These are phyloP conservation scores for Oenanthe melanoleuca DNA, from an alignment of 2,113 vertebrate genomes.

Conservation along the genomic window DNA sequence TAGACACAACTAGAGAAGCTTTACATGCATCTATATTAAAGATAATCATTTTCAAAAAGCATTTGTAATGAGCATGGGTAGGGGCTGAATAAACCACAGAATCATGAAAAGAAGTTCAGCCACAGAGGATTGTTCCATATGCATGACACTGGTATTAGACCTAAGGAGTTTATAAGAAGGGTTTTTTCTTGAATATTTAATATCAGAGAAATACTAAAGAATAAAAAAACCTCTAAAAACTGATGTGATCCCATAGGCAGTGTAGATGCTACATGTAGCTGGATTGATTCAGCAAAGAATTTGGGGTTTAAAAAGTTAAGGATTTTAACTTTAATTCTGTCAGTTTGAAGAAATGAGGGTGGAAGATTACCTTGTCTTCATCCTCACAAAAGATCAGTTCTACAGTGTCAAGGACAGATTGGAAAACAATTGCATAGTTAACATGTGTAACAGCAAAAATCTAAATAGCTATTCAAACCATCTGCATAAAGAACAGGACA, in stretches of 20 bases:
- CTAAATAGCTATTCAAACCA: background rate
- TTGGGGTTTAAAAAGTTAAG: background rate
- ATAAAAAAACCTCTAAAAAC: background rate
- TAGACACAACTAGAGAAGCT: background rate
- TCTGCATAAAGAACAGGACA: background rate
- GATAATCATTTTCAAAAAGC: fast-evolving
- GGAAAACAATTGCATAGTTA: background rate
- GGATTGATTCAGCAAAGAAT: background rate
- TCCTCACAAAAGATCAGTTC: background rate
- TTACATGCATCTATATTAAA: background rate
- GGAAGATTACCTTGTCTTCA: background rate
- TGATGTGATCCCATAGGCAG: background rate
- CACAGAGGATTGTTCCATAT: background rate
- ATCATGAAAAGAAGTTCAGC: background rate
- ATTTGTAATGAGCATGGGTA: background rate
- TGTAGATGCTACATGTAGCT: background rate
- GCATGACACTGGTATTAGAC: background rate
- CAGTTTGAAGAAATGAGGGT: background rate
- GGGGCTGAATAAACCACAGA: background rate
- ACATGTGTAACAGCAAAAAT: background rate
- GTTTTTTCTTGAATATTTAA: background rate
- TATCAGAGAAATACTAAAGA: background rate
- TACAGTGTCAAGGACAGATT: background rate
- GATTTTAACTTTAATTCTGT: background rate
- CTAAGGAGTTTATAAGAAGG: background rate